phyloP scores from a whole-genome alignment of 2,888 invertebrate genomes.

The Leptopterna dolabrata region DNA sequence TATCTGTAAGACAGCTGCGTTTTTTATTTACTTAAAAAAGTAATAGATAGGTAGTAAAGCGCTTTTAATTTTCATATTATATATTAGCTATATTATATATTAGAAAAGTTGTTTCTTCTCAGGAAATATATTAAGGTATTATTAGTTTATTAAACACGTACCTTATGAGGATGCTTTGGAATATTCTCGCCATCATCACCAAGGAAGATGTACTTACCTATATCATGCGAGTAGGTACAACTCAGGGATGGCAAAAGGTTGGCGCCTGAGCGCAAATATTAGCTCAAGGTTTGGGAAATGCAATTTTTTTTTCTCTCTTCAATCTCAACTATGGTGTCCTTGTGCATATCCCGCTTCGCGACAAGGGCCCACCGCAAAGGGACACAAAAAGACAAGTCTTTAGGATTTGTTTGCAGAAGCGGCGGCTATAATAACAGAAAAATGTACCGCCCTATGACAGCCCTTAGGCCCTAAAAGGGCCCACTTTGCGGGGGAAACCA shows the following conservation, averaged over 20 bases:
- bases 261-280: not conserved
- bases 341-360: not conserved
- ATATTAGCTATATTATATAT: too few species aligned
- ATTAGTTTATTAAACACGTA: too few species aligned
- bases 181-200: too few species aligned
- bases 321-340: not conserved
- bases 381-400: not conserved
- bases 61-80: too few species aligned
- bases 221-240: too few species aligned
- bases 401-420: not conserved
- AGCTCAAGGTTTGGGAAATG: not conserved
- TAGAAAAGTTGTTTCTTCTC: too few species aligned
- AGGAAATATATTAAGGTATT: too few species aligned
- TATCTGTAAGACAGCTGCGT: too few species aligned
- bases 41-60: too few species aligned
- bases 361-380: not conserved
- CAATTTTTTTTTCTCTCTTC: not conserved
- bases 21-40: too few species aligned
- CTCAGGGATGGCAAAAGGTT: not conserved
- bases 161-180: too few species aligned
- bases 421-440: conserved; percentile 7
- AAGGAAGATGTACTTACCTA: too few species aligned
- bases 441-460: not conserved
- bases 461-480: not conserved
- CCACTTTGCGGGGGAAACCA: not conserved